Conservation (phyloP, 2,888 invertebrate genomes). For the Lamellibrachia satsuma region DNA sequence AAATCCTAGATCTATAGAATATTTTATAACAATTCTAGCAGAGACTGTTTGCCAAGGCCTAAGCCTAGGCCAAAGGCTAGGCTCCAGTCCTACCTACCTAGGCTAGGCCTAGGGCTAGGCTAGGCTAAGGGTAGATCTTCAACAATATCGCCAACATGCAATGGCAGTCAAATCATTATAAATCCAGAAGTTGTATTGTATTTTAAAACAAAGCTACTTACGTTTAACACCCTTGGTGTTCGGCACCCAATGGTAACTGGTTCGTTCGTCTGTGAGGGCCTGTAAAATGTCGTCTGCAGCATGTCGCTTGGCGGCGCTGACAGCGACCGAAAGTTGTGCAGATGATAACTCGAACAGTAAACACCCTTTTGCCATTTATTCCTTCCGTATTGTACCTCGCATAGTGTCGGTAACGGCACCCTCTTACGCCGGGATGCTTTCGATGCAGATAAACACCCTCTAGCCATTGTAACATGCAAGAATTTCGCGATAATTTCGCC, state of each 20-base stretch:
- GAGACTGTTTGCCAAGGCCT: too few relatives aligned
- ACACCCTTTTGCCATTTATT: neutral
- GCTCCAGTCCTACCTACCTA: too few relatives aligned
- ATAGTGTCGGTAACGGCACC: neutral
- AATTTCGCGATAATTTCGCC: neutral
- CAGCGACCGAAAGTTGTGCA: constrained; percentile 4
- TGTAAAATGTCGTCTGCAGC: neutral
- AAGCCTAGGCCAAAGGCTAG: too few relatives aligned
- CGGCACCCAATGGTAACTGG: neutral
- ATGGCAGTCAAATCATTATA: neutral
- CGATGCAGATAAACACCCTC: neutral
- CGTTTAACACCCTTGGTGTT: neutral
- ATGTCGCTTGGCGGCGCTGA: neutral
- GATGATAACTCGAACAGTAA: neutral
- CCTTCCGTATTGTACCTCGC: neutral
- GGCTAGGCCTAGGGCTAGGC: too few relatives aligned
- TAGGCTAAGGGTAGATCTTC: too few relatives aligned
- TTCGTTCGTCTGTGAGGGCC: neutral
- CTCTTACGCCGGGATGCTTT: neutral
- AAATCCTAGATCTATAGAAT: too few relatives aligned
- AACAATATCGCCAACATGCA: neutral
- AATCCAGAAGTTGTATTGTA: neutral
- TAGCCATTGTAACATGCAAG: neutral
- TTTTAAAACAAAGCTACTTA: neutral
- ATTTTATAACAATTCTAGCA: too few relatives aligned